Base-by-base conservation (phyloP, 1,140 invertebrate species). In the Yoshiicerus persimilis region DNA sequence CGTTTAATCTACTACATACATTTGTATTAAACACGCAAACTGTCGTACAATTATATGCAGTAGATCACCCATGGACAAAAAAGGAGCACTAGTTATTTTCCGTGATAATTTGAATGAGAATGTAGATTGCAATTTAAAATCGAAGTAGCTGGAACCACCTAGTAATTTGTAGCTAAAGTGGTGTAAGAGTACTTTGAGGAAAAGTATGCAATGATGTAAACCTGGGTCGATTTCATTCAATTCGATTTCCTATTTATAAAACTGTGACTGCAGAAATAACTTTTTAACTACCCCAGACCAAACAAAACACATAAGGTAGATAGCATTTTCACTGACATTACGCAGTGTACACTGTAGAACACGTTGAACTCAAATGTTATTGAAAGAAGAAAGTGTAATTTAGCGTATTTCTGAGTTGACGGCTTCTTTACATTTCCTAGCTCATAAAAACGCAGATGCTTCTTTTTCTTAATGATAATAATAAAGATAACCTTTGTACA, bases 401-500 rank as follows among this genome's bases (percentile, higher is more conserved):
- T 70, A 27, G 64, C 47, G 64, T 70, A 70, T 25, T 70, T 30
- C 27, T 13, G 27, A 70, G 16, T 0, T 70, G 64, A 70, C 64
- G 64, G 64, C 64, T 70, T 70, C 64, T 70, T 70, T 70, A 70
- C 64, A 70, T 70, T 70, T 70, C 27, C 64, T 70, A 27, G 23
- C 27, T 25, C 27, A 70, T 27, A 70, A 70, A 70, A 30, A 70
- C 25, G 27, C 64, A 70, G 23, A 70, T 30, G 64, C 64, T 70
- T 25, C 64, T 80, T 38, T 70, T 80, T 80, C 75, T 80, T 80
- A 36, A 80, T 80, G 34, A 38, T 80, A 80, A 80, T 80, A 80
- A 80, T 80, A 80, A 34, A 80, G 75, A 80, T 80, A 80, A 80
- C 75, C 75, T 80, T 80, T 80, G 75, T 80, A 30, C 66, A 34